Evolutionary conservation across 2,113 vertebrate species (phyloP), one percentile per base, ranked within the genome.

Genomic region (Tupaia tana): DNA sequence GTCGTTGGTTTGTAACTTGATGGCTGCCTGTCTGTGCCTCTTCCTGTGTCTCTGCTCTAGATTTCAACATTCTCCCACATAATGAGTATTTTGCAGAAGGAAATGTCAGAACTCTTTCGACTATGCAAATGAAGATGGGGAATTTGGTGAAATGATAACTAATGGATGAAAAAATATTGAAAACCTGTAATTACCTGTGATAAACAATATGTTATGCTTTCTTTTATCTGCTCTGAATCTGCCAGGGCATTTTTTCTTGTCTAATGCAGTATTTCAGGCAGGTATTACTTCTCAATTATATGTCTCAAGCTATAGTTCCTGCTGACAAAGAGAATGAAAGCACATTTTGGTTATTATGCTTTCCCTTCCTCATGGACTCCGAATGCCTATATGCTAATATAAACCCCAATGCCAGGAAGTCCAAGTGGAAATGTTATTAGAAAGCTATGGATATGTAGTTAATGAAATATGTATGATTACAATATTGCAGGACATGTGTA

Each of bases 361-460:
- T 97, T 11, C n/a, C 19, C 73, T 97, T 97, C 89, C 95, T 98
- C 96, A 96, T 96, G 93, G 92, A 95, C 95, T 97, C 97, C 96
- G 95, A 97, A 93, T 96, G 97, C 95, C 97, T 98, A 96, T 97
- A 96, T 98, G 97, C 97, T 98, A 98, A 98, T 98, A 70, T 93
- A 97, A 97, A 94, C 96, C 87, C 96, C 97, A 97, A 93, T 98
- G 98, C 97, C 94, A 98, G 96, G 91, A 91, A 97, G 93, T 96
- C 94, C 96, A 96, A 97, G 93, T 97, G 92, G 96, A 98, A 95
- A 98, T 98, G 96, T 98, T 98, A 98, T 98, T 98, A 98, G 96
- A 97, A 96, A 98, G 95, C 96, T 97, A 97, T 96, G 97, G 94
- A 97, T 98, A 96, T 95, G 91, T 97, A 97, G 89, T 96, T 98